Conservation (phyloP, 2,888 invertebrate species). For the Drosophila setosimentum region DNA sequence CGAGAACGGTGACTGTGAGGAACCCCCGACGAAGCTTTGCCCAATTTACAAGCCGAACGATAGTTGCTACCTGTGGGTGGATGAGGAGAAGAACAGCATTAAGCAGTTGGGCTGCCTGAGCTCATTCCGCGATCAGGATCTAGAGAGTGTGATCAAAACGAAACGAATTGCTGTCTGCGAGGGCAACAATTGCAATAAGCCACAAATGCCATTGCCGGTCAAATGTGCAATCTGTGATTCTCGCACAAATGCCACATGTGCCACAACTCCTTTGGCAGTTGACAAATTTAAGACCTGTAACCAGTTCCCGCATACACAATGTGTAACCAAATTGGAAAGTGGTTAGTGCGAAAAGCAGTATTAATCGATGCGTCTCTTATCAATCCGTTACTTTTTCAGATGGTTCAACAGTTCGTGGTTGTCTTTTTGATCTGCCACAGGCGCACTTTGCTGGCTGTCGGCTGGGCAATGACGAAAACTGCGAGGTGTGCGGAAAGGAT, state of each 20-base stretch:
- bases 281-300: slow-evolving; percentile 63
- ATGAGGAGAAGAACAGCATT: slow-evolving; percentile 70
- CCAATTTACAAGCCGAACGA: slow-evolving; percentile 73
- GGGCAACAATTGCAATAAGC: slow-evolving; percentile 76
- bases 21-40: slow-evolving; percentile 60
- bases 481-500: slow-evolving; percentile 65
- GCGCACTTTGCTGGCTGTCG: slow-evolving; percentile 74
- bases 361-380: not conserved
- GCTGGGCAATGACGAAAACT: slow-evolving; percentile 70
- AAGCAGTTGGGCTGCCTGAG: slow-evolving; percentile 78
- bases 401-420: slow-evolving; percentile 79
- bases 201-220: slow-evolving; percentile 46
- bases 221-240: slow-evolving; percentile 79
- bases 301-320: slow-evolving; percentile 74
- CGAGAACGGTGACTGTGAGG: slow-evolving; percentile 67
- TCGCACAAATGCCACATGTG: slow-evolving; percentile 66
- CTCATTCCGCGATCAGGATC: slow-evolving; percentile 73
- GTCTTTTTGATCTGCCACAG: slow-evolving; percentile 69
- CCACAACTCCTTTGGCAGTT: slow-evolving; percentile 64
- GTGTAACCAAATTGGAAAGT: slow-evolving; percentile 66
- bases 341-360: slow-evolving; percentile 31
- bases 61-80: slow-evolving; percentile 75
- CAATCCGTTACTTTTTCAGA: slow-evolving; percentile 45
- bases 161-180: slow-evolving; percentile 78
- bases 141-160: slow-evolving; percentile 74